These are phyloP conservation scores for Pogonomyrmex barbatus DNA, from an alignment of 1,140 invertebrate species.

Conservation along the genomic window DNA sequence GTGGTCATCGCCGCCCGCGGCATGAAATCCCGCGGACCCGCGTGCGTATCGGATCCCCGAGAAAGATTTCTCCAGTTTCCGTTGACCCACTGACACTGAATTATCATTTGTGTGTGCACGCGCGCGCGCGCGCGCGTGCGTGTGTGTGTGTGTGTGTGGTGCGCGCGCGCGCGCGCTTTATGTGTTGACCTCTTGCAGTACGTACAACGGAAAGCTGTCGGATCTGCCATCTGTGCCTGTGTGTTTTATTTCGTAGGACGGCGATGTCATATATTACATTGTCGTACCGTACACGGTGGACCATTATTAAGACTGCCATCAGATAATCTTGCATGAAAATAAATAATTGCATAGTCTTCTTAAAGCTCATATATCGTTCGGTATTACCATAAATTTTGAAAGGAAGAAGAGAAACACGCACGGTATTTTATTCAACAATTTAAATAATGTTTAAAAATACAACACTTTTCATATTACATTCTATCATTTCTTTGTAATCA, in stretches of 20 bases:
- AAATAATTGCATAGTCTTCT: background rate
- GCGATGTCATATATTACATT: background rate
- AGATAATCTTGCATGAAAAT: background rate
- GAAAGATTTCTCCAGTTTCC: conserved; percentile 83
- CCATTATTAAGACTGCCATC: background rate
- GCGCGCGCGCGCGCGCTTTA: conserved; percentile 32
- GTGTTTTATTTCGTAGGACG: background rate
- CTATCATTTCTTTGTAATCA: background rate
- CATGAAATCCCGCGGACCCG: conserved; percentile 60
- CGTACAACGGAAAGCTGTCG: conserved; percentile 19
- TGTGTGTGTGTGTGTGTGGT: too few relatives aligned
- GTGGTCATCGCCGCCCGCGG: background rate
- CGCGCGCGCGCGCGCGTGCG: background rate
- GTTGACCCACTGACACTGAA: conserved; percentile 85
- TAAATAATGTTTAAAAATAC: conserved; percentile 2
- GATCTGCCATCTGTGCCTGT: background rate
- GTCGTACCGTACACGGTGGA: background rate
- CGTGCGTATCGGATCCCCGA: conserved; percentile 65
- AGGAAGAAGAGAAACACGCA: background rate
- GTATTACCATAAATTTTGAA: background rate
- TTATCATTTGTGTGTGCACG: conserved; percentile 63
- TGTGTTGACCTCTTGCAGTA: conserved; percentile 14
- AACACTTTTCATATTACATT: background rate
- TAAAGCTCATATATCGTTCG: background rate
- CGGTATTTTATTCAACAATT: background rate